Conservation (phyloP, 1,140 invertebrate species). For the Ectropis grisescens region DNA sequence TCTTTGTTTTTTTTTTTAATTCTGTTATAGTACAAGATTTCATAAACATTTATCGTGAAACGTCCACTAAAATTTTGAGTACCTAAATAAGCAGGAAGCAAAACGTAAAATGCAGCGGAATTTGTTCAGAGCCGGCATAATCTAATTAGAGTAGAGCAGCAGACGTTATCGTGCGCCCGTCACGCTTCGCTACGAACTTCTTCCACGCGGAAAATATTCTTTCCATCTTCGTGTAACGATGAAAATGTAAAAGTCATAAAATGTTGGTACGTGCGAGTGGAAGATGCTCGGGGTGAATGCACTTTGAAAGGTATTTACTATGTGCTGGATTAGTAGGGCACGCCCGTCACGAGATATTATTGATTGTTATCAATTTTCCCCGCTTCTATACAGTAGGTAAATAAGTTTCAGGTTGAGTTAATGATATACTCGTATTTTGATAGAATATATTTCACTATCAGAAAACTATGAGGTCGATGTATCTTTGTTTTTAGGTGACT, state of each 20-base stretch:
- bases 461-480: too few species aligned
- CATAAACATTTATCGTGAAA: too few species aligned
- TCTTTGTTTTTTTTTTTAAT: too few species aligned
- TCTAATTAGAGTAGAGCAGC: constrained; percentile 17
- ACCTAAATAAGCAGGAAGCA: too few species aligned
- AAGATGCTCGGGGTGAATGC: constrained; percentile 19
- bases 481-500: too few species aligned
- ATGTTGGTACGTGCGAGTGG: constrained; percentile 14
- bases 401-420: constrained; percentile 13
- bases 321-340: constrained; percentile 18
- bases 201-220: constrained; percentile 40
- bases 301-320: constrained; percentile 18
- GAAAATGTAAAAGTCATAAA: constrained; percentile 27
- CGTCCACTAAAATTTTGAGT: too few species aligned
- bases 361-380: constrained; percentile 41
- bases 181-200: constrained; percentile 30
- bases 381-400: constrained; percentile 19
- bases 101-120: constrained; percentile 8
- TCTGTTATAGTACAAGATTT: too few species aligned
- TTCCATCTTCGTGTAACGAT: constrained; percentile 24
- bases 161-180: constrained; percentile 31
- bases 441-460: too few species aligned
- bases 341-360: constrained; percentile 27
- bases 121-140: constrained; percentile 9
- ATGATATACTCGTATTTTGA: too few species aligned